These are phyloP conservation scores for Nothocercus julius DNA, from an alignment of 2,113 vertebrate genomes.

Conservation along the genomic window DNA sequence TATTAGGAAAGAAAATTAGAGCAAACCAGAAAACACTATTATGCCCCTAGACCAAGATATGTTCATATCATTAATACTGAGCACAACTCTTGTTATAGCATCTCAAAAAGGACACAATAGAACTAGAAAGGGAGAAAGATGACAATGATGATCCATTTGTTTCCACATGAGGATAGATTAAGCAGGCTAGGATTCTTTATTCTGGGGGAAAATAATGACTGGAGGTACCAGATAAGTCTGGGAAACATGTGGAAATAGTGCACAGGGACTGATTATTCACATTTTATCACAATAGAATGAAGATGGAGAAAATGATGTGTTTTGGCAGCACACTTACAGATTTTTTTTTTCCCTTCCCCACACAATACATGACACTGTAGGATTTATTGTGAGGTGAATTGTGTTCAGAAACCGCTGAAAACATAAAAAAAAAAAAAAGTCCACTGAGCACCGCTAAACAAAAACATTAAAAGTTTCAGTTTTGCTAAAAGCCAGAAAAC, in stretches of 20 bases:
- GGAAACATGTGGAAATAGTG: slow-evolving; percentile 17
- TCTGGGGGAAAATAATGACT: slow-evolving; percentile 13
- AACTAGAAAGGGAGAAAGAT: slow-evolving; percentile 27
- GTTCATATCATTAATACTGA: background rate
- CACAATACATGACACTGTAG: background rate
- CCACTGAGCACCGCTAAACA: background rate
- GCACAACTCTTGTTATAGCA: background rate
- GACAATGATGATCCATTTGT: background rate
- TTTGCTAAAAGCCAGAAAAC: background rate
- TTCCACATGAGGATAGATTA: slow-evolving; percentile 52
- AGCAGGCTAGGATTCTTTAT: slow-evolving; percentile 14
- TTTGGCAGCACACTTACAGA: slow-evolving; percentile 23
- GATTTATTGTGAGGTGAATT: background rate
- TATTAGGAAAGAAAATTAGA: slow-evolving; percentile 10
- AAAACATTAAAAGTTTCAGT: background rate
- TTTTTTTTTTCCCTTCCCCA: background rate
- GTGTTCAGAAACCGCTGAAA: background rate
- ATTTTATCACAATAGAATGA: background rate
- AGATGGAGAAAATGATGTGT: slow-evolving; percentile 33
- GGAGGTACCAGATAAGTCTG: slow-evolving; percentile 41
- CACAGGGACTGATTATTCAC: slow-evolving; percentile 53
- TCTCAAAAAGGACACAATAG: slow-evolving; percentile 22
- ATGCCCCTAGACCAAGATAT: slow-evolving; percentile 9
- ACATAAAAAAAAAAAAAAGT: background rate
- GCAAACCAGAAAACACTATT: slow-evolving; percentile 16